Conservation (phyloP, 2,888 invertebrate species). For the Nomada fucata region DNA sequence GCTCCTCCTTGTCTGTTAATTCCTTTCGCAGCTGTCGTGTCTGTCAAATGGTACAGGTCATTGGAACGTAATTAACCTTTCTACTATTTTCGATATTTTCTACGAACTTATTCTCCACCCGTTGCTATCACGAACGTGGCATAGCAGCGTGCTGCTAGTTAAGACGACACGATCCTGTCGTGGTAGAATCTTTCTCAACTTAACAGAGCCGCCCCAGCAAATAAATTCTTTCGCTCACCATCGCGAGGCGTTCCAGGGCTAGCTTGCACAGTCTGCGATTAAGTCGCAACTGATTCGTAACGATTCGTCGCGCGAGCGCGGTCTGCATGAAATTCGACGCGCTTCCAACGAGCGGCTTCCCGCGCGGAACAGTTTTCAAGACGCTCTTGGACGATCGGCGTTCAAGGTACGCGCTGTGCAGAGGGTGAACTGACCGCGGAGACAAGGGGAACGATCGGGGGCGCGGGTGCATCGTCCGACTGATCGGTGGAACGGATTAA, state of each 20-base stretch:
- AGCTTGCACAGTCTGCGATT: not conserved
- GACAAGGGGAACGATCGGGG: conserved; percentile 3
- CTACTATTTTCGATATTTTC: too few relatives aligned
- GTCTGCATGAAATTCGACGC: not conserved
- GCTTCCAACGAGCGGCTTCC: not conserved
- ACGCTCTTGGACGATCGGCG: not conserved
- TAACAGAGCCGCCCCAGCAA: conserved; percentile 8
- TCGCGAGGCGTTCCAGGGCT: conserved; percentile 11
- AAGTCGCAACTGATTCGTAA: conserved; percentile 13
- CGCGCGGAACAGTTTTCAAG: conserved; percentile 10
- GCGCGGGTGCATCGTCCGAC: conserved; percentile 23
- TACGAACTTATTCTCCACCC: too few relatives aligned
- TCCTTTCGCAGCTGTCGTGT: too few relatives aligned
- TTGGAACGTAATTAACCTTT: too few relatives aligned
- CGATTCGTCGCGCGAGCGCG: not conserved
- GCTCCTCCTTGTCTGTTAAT: too few relatives aligned
- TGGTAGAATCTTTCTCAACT: too few relatives aligned
- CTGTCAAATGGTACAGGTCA: too few relatives aligned
- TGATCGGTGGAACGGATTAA: conserved; percentile 3
- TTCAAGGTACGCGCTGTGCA: not conserved
- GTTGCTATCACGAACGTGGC: too few relatives aligned
- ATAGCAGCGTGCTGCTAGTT: too few relatives aligned
- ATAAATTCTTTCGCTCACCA: not conserved
- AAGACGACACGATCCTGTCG: too few relatives aligned
- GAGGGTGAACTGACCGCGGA: not conserved